Evolutionary conservation across 2,797 vertebrate species (phyloP), one percentile per base, ranked within the genome.

Genomic region (Clarias platycephalus): DNA sequence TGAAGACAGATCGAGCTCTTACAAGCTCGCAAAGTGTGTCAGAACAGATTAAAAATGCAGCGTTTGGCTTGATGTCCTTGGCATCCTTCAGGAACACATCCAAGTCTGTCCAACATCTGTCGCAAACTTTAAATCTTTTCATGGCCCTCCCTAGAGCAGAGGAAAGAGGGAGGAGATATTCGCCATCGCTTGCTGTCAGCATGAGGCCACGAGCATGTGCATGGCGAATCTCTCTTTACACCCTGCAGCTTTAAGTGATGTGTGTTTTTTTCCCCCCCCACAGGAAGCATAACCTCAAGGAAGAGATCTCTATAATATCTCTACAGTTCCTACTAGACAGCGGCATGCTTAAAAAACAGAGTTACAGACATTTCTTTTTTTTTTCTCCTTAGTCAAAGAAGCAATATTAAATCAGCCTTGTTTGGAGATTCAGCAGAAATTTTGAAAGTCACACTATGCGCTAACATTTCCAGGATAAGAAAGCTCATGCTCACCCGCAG

Each of bases 41-140:
- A 66, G 70, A 28, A 44, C 0, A 31, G 66, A 91, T 92, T 91
- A 93, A 94, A 94, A 91, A 93, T 93, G 91, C 89, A 93, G 87
- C 89, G 81, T 91, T 89, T 87, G 87, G 86, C 83, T 70, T 83
- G 85, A 92, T 91, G 89, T 82, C 89, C 83, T 86, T 53, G 85
- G 88, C 78, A 88, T 92, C 89, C 89, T 91, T 63, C 77, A 91
- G 91, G 89, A 93, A 91, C 80, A 88, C 64, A 84, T 90, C 86
- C 63, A 88, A 87, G 86, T 91, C 86, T 85, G 74, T 86, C 90
- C 88, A 86, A 88, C 92, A 91, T 91, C 90, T 92, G 91, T 90
- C 89, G 24, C 89, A 85, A 91, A 91, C 90, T 88, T 91, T 85
- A 84, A 84, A 83, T 91, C 90, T 88, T 92, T 90, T 91, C 86